These are phyloP conservation scores for Listronotus oregonensis DNA, from an alignment of 1,140 invertebrate genomes.

Conservation along the genomic window DNA sequence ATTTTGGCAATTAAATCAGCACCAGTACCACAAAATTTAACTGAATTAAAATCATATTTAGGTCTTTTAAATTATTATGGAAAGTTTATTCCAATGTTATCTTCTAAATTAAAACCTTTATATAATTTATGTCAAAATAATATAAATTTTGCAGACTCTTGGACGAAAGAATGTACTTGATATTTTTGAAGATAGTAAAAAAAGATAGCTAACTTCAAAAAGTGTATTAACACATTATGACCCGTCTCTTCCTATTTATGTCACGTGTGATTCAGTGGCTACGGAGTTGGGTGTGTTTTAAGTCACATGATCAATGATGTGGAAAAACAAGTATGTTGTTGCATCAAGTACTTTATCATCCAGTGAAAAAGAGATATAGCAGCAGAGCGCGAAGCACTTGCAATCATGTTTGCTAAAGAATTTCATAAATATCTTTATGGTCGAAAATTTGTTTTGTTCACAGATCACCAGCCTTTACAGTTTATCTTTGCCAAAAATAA, in stretches of 20 bases:
- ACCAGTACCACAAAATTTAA: slow-evolving; percentile 46
- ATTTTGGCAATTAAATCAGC: slow-evolving; percentile 48
- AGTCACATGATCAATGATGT: slow-evolving; percentile 42
- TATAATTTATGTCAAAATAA: slow-evolving; percentile 52
- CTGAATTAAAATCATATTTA: slow-evolving; percentile 52
- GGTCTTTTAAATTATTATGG: slow-evolving; percentile 55
- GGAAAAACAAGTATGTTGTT: slow-evolving; percentile 50
- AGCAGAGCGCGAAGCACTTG: no score
- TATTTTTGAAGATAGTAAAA: slow-evolving; percentile 49
- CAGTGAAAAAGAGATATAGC: slow-evolving; percentile 38
- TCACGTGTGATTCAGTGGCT: slow-evolving; percentile 49
- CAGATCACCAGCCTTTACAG: no score
- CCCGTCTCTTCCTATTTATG: slow-evolving; percentile 39
- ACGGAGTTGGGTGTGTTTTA: slow-evolving; percentile 53
- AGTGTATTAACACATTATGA: slow-evolving; percentile 48
- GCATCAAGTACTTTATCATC: slow-evolving; percentile 39
- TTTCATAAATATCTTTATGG: no score
- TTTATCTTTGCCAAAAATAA: no score
- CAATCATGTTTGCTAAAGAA: no score
- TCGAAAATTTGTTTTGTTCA: no score
- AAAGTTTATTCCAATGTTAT: slow-evolving; percentile 53
- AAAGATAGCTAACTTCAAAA: slow-evolving; percentile 39
- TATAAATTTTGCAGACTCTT: slow-evolving; percentile 41
- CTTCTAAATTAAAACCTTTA: slow-evolving; percentile 52
- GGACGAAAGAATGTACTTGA: slow-evolving; percentile 47